phyloP scores from a whole-genome alignment of 2,113 vertebrate genomes.

The Tringa solitaria region DNA sequence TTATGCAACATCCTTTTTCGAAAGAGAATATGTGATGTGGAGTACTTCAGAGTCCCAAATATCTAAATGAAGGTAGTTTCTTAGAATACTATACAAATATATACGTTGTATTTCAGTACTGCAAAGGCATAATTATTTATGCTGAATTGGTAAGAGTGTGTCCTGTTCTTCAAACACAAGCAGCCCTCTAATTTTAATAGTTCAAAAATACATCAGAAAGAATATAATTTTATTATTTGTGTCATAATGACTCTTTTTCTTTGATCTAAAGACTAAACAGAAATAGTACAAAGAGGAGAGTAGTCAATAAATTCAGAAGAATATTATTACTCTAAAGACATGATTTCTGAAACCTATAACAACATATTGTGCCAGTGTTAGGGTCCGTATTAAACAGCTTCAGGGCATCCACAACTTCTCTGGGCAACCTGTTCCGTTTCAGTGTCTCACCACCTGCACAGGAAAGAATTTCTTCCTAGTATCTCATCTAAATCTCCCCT shows the following conservation, averaged over 20 bases:
- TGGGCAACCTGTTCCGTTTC: background rate
- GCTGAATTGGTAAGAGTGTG: background rate
- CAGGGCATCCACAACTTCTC: background rate
- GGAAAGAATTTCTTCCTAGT: background rate
- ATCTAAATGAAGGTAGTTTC: background rate
- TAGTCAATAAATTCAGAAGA: background rate
- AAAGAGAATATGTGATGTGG: background rate
- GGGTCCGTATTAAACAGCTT: background rate
- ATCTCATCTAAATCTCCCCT: background rate
- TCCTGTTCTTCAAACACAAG: background rate
- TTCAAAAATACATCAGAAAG: background rate
- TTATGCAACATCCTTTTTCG: background rate
- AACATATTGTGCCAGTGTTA: background rate
- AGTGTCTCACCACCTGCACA: background rate
- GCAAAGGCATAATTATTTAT: background rate
- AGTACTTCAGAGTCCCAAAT: background rate
- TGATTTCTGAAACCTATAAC: background rate
- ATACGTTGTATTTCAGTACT: background rate
- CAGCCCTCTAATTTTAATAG: background rate
- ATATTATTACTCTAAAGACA: background rate
- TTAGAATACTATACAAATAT: background rate
- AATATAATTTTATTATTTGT: background rate
- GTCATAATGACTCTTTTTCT: background rate
- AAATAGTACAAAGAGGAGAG: background rate
- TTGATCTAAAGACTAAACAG: background rate